Evolutionary conservation across 2,888 invertebrate species (phyloP).

Genomic region (Pasiphila rectangulata): DNA sequence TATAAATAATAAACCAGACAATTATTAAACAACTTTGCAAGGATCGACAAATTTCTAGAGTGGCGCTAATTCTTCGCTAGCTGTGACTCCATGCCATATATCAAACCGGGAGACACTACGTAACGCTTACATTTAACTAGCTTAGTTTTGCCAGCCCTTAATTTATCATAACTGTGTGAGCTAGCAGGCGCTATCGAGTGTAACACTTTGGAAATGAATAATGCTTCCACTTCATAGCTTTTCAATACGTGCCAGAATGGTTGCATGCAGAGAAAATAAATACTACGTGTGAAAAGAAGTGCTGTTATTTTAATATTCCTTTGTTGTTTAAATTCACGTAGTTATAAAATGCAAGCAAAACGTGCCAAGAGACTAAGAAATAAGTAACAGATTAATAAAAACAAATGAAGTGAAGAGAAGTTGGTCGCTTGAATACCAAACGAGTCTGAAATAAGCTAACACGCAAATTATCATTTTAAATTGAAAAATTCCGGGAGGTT

Average conservation of each 20-base stretch:
- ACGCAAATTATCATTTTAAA: constrained; percentile 56
- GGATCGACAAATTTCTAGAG: background rate
- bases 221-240: constrained; percentile 19
- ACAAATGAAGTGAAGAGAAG: constrained; percentile 19
- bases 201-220: constrained; percentile 26
- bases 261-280: constrained; percentile 20
- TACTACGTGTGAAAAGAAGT: constrained; percentile 14
- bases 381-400: constrained; percentile 24
- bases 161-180: constrained; percentile 42
- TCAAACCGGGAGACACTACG: constrained; percentile 30
- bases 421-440: constrained; percentile 40
- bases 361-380: constrained; percentile 27
- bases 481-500: constrained; percentile 61
- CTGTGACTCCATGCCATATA: constrained; percentile 35
- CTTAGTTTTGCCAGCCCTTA: constrained; percentile 38
- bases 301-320: constrained; percentile 25
- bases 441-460: constrained; percentile 27
- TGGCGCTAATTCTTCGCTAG: background rate
- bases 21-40: background rate
- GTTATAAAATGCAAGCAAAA: constrained; percentile 29
- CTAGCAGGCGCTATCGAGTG: constrained; percentile 8
- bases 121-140: constrained; percentile 33
- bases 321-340: too few relatives aligned
- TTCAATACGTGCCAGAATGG: constrained; percentile 14
- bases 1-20: too few relatives aligned